Base-by-base conservation (phyloP, 2,888 invertebrate genomes). In the Chloroclysta siterata region DNA sequence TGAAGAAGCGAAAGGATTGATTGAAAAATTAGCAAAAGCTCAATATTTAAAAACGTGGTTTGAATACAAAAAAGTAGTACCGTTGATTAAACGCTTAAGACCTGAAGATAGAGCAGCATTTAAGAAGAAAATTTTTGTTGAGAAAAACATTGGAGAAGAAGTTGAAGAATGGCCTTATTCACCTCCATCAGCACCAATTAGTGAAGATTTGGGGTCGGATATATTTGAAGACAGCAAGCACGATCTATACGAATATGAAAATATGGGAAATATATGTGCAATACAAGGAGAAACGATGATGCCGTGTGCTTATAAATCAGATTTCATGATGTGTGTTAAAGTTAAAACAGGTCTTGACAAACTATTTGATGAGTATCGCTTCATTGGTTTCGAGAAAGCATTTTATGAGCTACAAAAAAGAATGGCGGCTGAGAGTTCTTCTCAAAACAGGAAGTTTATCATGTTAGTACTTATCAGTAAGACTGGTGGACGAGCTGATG, bases 381-480 rank as follows among this genome's bases (percentile, higher is more conserved):
- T 88, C 50, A 64, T 64, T 0, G 78, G 80, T 28, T 90, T 89
- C 46, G 78, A 81, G 0, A 74, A 75, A 14, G 78, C 86, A 2
- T 78, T 87, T 14, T 75, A 71, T 5, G 87, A 89, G 15, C 71
- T 90, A 0, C 72, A 69, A 0, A 81, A 77, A 46, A 78, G 78
- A n/a, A 67, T 90, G 44, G 58, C 67, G 17, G 74, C 78, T 0
- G 81, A 82, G 52, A 81, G 79, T 52, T 76, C 80, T 2, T 64
- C 77, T 0, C 78, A 88, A 46, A 82, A 81, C 17, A 74, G 90
- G 13, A 79, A 86, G 42, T 83, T 79, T 56, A 88, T 90, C 69
- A 75, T 90, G 60, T 71, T 89, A 2, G 88, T 90, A 3, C 75
- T 90, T 29, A 81, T 90, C 0, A 90, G 89, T 65, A 90, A 90